Base-by-base conservation (phyloP, 2,797 vertebrate species). In the Austrolebias charrua region DNA sequence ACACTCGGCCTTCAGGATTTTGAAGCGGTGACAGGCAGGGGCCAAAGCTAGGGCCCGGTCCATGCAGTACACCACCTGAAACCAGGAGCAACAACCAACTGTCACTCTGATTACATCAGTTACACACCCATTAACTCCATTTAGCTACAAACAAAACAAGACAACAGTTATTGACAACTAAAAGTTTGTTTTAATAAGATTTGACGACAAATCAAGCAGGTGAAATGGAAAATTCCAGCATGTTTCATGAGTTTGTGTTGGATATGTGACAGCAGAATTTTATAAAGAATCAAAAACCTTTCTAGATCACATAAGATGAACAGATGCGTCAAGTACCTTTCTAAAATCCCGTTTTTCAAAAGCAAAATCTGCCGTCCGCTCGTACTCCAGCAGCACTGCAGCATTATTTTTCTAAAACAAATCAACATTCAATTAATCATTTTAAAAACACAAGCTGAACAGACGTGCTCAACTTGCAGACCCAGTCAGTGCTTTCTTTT, bases 21-120 rank as follows among this genome's bases (percentile, higher is more conserved):
- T 98, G 89, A 98, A 97, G 50, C 95, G 93, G 76, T 98, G 95
- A 75, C 96, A 98, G 15, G 94, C 94, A n/a, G 95, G 90, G 56
- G 96, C 95, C 51, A 95, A 90, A 78, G 92, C 94, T 78, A 98
- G 73, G 60, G 95, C 95, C 69, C 96, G 94, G 66, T 98, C 96
- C 96, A 98, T 98, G 83, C 95, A 98, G 76, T 94, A 98, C 66
- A 98, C 96, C 63, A 97, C 96, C 96, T 98, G 80, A 28, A 82
- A 46, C 46, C 72, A 24, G 46, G 52, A 11, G n/a, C 6, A 56
- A 62, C 18, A 59, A 13, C 2, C 42, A 51, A 15, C 43, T 6
- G 44, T 31, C 8, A 40, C 18, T 38, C 14, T 47, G 4, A 47
- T 6, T 18, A 19, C 14, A 45, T 2, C 16, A 0, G 14, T 47